Evolutionary conservation across 2,797 vertebrate species (phyloP).

Genomic region (Muscicapa striata): DNA sequence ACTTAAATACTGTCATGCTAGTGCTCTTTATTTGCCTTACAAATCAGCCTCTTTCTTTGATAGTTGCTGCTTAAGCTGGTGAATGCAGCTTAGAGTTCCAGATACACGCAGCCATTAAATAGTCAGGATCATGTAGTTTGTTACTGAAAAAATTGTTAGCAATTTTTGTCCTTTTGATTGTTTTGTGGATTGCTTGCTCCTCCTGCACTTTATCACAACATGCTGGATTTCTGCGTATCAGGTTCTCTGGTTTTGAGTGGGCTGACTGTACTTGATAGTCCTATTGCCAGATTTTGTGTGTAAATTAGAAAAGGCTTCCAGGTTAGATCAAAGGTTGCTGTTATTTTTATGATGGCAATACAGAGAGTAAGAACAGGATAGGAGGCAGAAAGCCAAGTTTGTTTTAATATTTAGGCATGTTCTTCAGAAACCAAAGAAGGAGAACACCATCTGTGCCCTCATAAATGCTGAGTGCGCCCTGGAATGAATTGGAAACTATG

Average conservation of each 20-base stretch:
- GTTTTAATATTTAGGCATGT: slow-evolving; percentile 15
- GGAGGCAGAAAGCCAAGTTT: neutral
- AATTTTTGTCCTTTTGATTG: neutral
- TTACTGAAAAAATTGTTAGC: neutral
- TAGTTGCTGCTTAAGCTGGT: neutral
- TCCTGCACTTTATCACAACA: accelerated
- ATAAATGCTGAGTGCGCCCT: neutral
- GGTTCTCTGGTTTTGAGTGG: neutral
- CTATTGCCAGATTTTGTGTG: slow-evolving; percentile 16
- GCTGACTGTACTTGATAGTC: neutral
- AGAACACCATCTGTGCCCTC: slow-evolving; percentile 31
- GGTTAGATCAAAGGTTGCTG: slow-evolving; percentile 20
- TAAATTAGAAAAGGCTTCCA: slow-evolving; percentile 5
- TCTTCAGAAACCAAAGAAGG: slow-evolving; percentile 7
- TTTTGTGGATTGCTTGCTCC: neutral
- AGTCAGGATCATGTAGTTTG: neutral
- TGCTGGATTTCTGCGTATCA: neutral
- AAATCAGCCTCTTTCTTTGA: neutral
- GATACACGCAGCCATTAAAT: neutral
- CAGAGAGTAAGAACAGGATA: neutral
- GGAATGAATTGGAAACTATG: slow-evolving; percentile 21
- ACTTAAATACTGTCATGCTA: neutral
- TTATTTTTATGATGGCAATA: slow-evolving; percentile 27
- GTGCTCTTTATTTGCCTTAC: neutral
- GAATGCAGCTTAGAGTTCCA: neutral